phyloP scores from a whole-genome alignment of 2,888 invertebrate genomes.

The Dasypolia templi region DNA sequence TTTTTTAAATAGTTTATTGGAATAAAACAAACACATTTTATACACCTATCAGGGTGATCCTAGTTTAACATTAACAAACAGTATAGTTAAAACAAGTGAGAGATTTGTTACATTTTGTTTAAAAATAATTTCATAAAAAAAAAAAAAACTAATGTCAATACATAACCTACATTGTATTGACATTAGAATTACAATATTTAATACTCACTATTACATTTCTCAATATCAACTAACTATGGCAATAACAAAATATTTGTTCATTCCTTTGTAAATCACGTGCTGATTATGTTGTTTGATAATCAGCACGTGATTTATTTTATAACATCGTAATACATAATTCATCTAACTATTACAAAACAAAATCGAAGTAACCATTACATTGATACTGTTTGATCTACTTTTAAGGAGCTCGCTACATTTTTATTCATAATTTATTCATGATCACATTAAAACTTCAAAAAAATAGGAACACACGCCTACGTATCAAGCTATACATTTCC shows the following conservation, averaged over 20 bases:
- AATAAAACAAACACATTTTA: conserved; percentile 33
- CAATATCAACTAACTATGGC: background rate
- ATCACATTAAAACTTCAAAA: background rate
- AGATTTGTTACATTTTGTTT: background rate
- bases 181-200: background rate
- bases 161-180: too few species aligned
- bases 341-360: conserved; percentile 19
- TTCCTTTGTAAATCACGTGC: conserved; percentile 22
- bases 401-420: conserved; percentile 22
- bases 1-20: conserved; percentile 40
- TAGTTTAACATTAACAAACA: conserved; percentile 1
- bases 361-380: background rate
- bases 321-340: background rate
- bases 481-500: too few species aligned
- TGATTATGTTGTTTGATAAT: too few species aligned
- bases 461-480: background rate
- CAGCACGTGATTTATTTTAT: too few species aligned
- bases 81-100: background rate
- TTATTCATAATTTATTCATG: background rate
- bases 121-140: too few species aligned
- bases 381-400: conserved; percentile 7
- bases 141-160: too few species aligned
- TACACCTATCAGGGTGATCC: conserved; percentile 29
- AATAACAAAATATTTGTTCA: background rate
- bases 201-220: too few species aligned